Evolutionary conservation across 1,140 invertebrate species (phyloP), one percentile per base, ranked within the genome.

Genomic region (Gryon sp.): DNA sequence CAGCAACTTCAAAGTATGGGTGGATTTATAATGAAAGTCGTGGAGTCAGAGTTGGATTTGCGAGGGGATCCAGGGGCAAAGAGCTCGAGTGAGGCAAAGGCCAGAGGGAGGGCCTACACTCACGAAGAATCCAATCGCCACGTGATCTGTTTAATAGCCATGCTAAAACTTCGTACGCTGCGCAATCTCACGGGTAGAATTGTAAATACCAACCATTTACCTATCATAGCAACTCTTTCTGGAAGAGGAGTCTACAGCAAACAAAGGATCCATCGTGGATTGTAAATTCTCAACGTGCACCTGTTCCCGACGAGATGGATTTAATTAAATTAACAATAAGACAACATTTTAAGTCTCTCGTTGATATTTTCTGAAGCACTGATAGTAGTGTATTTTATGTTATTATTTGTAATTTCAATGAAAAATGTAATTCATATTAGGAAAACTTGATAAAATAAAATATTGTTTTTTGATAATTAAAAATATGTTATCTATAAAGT

Each of bases 1-100:
- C 48, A 62, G 55, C 19, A 28, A 55, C 52, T 52, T 43, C 19
- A 45, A 68, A 48, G 65, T 66, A 75, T 60, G 60, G 81, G 83
- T 85, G 85, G 84, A 88, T 89, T 89, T 89, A 88, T 87, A 89
- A 87, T 88, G 86, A 87, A 88, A 87, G 80, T 82, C 79, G 81
- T 83, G 77, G 83, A 88, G 83, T 87, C 84, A 80, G 84, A 86
- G 76, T 85, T 73, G 81, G 80, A 87, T 89, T 88, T 88, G 86
- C 75, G 83, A 87, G 86, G 84, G 83, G 83, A 81, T 53, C 53
- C 73, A 79, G 69, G 43, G 69, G 41, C 66, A 75, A 78, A 60
- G 53, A 70, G 57, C 66, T 70, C 50, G 20, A 41, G 74, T 41
- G 53, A 76, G 63, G 79, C 79, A 76, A 77, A 74, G 74, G 76